These are phyloP conservation scores for Protonemura montana DNA, from an alignment of 2,888 invertebrate genomes.

Conservation along the genomic window DNA sequence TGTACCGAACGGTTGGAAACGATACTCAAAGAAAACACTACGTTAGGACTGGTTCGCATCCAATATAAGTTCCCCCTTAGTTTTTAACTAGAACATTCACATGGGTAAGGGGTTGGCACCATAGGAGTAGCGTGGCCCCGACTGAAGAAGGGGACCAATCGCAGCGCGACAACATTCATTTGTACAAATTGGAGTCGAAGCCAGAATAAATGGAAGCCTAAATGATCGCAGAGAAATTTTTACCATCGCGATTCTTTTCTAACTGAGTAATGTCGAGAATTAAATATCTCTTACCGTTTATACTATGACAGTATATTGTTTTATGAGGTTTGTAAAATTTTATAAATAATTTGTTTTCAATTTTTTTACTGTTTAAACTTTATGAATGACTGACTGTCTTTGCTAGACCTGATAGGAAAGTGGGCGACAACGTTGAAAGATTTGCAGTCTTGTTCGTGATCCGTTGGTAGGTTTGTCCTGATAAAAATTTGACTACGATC, in stretches of 20 bases:
- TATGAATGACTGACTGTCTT: too few species aligned
- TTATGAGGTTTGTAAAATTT: not conserved
- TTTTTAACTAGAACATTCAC: not conserved
- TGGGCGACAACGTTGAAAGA: not conserved
- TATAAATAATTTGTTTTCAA: not conserved
- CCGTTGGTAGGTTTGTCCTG: not conserved
- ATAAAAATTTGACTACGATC: not conserved
- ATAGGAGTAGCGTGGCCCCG: not conserved
- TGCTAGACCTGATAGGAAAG: not conserved
- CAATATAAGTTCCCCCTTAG: not conserved
- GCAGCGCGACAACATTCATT: conserved; percentile 5
- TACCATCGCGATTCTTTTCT: not conserved
- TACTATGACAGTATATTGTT: not conserved
- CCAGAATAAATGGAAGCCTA: not conserved
- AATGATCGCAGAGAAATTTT: not conserved
- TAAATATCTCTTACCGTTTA: too few species aligned
- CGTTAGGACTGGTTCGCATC: not conserved
- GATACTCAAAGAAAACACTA: not conserved
- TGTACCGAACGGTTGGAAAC: not conserved
- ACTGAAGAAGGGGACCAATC: not conserved
- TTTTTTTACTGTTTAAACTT: too few species aligned
- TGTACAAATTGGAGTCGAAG: not conserved
- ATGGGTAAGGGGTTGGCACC: not conserved
- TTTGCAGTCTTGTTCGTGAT: not conserved
- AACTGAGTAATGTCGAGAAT: too few species aligned